Conservation (phyloP, 2,113 vertebrate genomes). For the Cynoglossus semilaevis region DNA sequence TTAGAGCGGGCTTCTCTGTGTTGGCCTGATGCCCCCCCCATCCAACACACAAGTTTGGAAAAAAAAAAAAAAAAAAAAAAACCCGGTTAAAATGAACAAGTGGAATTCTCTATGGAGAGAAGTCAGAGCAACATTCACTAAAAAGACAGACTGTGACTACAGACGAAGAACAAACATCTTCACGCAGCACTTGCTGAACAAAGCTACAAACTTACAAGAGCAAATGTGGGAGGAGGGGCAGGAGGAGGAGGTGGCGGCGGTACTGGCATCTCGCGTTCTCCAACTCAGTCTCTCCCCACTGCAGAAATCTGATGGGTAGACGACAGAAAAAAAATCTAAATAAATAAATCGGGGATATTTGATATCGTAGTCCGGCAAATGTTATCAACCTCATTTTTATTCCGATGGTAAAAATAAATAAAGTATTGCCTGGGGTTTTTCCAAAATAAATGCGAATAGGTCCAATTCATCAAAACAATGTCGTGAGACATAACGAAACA, state of each 20-base stretch:
- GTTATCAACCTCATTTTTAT: no score
- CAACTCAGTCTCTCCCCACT: constrained; percentile 52
- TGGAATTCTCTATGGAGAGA: background rate
- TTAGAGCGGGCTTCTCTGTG: constrained; percentile 85
- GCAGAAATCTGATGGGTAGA: constrained; percentile 1
- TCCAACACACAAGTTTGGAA: no score
- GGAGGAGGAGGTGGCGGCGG: constrained; percentile 84
- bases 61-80: background rate
- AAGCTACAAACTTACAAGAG: constrained; percentile 74
- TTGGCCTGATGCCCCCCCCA: constrained; percentile 80
- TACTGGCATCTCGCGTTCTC: constrained; percentile 78
- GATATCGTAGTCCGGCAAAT: no score
- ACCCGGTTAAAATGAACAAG: background rate
- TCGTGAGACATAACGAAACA: no score
- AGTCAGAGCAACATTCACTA: no score
- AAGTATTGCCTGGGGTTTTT: no score
- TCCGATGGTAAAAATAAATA: no score
- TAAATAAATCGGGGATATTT: no score
- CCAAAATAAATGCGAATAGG: no score
- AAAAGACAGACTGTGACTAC: background rate
- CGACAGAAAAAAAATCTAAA: no score
- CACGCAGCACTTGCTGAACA: no score
- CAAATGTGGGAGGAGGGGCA: constrained; percentile 84
- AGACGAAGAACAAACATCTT: background rate
- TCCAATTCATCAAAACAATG: background rate